These are phyloP conservation scores for Nesidiocoris tenuis DNA, from an alignment of 2,888 invertebrate genomes.

Conservation along the genomic window DNA sequence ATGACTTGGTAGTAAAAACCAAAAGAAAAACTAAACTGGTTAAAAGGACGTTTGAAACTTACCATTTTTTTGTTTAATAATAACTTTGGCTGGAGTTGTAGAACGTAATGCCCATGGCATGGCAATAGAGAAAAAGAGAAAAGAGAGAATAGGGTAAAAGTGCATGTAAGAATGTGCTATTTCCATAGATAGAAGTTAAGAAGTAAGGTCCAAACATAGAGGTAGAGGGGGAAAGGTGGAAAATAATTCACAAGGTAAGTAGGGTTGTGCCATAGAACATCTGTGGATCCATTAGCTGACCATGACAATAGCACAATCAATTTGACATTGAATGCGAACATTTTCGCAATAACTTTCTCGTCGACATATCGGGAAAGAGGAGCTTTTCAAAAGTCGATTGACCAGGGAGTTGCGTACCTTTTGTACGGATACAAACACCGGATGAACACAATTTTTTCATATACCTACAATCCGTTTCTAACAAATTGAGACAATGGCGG, in stretches of 20 bases:
- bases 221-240: conserved; percentile 30
- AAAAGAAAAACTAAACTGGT: conserved; percentile 43
- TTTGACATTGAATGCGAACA: no score
- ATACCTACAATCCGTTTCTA: no score
- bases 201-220: conserved; percentile 43
- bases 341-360: background rate
- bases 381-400: background rate
- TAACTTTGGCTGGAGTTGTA: conserved; percentile 56
- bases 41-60: conserved; percentile 53
- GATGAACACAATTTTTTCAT: no score
- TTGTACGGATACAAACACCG: no score
- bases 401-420: no score
- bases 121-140: conserved; percentile 50
- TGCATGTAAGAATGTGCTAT: conserved; percentile 50
- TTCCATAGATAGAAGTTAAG: conserved; percentile 44
- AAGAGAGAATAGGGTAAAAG: conserved; percentile 50
- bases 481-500: no score
- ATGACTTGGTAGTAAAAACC: conserved; percentile 46
- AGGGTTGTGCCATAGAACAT: conserved; percentile 23
- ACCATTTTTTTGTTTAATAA: conserved; percentile 58
- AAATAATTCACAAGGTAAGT: conserved; percentile 20
- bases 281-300: conserved; percentile 14
- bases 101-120: conserved; percentile 51
- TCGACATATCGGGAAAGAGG: conserved; percentile 23
- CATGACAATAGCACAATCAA: no score